Base-by-base conservation (phyloP, 2,797 vertebrate genomes). In the Enteromius treurensis region DNA sequence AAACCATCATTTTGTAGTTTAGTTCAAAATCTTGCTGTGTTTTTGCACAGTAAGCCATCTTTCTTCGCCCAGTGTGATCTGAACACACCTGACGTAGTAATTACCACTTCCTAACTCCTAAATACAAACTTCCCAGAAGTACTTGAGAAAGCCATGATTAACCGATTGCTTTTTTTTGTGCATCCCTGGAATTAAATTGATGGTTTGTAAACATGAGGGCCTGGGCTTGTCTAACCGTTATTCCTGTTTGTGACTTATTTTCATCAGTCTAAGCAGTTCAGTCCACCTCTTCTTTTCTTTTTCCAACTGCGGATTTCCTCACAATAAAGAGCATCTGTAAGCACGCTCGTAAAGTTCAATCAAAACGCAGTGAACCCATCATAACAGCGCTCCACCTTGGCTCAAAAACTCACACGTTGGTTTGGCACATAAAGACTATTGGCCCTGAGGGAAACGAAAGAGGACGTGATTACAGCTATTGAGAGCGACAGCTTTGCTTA, bases 401-500 rank as follows among this genome's bases (percentile, higher is more conserved):
- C 32, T 23, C 65, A 37, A 80, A 82, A 21, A 2, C 34, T 26
- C 55, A 51, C 17, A 77, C 76, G n/a, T 81, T 74, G 68, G 76
- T 29, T 77, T 84, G 85, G 86, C 3, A 73, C 76, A 5, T 51
- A 55, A 17, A 77, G 45, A 29, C 80, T 79, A 64, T 32, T 74
- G 53, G 83, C 87, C 87, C 0, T 81, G 74, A 87, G 88, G 85
- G 45, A 71, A 49, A 86, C 49, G 67, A 84, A 79, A 9, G 62
- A 77, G 81, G 85, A 86, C 53, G 0, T 81, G 88, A 87, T 87
- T 67, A 81, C 70, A 85, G 85, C 79, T 86, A 91, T 86, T 83
- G 87, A 85, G 87, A 69, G 40, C 88, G 89, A 90, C 91, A 90
- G 90, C 78, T 76, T 84, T 78, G 86, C 88, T 74, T 73, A 71